Base-by-base conservation (phyloP, 2,888 invertebrate species). In the Cyaniris semiargus region DNA sequence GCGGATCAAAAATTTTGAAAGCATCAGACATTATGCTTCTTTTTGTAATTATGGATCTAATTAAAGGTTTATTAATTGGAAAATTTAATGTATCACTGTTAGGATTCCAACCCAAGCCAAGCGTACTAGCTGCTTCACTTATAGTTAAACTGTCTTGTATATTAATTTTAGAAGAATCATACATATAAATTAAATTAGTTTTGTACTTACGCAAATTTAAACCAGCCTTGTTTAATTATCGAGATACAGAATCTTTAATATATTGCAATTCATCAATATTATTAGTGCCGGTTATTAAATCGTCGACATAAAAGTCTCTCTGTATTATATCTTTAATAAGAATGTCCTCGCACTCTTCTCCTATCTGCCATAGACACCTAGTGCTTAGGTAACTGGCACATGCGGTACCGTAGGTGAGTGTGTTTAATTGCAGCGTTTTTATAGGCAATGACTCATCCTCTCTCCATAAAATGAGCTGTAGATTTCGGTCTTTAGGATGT, bases 51-150 rank as follows among this genome's bases (percentile, higher is more conserved):
- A 48, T 58, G 15, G 78, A 70, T 48, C 18, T 48, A 21, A 71
- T 48, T 21, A 70, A n/a, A 13, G 72, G 58, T n/a, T 38, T 7
- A 13, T 77, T 80, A 27, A 80, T 74, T 31, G 82, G 79, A 77
- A 82, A 80, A 77, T 81, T 71, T n/a, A 81, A 18, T 1, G 66
- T 79, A 34, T 82, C 82, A 38, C 2, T 78, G 8, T 23, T 66
- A 0, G 82, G 83, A 53, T 76, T 76, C 82, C 82, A 83, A 15
- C 82, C 81, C 4, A 83, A 75, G 4, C 82, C 83, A 5, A 83
- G 81, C 7, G 83, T 81, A 56, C 77, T 82, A 8, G 80, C 53
- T 2, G 83, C 81, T 18, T 82, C 80, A 74, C 83, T 83, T 1
- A 82, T 77, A 71, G 72, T 81, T 75, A 82, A 70, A 8, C 78